A percentile compares a stretch with the other conserved stretches of the same genome.
phyloP scores from a whole-genome alignment of 2,113 vertebrate genomes.

The Spilogale gracilis region DNA sequence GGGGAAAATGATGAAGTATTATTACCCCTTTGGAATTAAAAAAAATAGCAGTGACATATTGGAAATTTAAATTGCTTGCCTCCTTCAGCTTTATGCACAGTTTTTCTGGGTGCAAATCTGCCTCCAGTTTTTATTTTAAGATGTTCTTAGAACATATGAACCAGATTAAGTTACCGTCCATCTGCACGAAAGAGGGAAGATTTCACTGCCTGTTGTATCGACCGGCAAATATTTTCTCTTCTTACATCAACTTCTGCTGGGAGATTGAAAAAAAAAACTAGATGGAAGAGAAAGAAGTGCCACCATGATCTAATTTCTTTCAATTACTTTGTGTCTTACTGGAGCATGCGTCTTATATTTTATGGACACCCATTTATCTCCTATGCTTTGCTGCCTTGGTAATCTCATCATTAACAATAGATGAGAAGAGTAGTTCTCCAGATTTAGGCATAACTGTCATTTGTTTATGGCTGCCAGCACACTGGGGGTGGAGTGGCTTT shows the following conservation, averaged over 20 bases:
- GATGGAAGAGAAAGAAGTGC: background rate
- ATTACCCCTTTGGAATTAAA: background rate
- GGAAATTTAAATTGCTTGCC: constrained; percentile 59
- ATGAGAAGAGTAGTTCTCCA: constrained; percentile 44
- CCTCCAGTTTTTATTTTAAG: constrained; percentile 72
- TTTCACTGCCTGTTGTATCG: constrained; percentile 17
- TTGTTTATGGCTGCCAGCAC: constrained; percentile 59
- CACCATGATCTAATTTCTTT: constrained; percentile 52
- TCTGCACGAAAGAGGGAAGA: constrained; percentile 25
- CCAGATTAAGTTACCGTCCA: constrained; percentile 27
- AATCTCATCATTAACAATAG: constrained; percentile 69
- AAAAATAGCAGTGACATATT: constrained; percentile 29
- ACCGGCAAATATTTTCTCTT: constrained; percentile 40
- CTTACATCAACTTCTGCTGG: constrained; percentile 40
- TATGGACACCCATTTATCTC: constrained; percentile 58
- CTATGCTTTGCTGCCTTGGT: constrained; percentile 61
- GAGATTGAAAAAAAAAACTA: background rate
- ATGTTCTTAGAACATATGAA: constrained; percentile 62
- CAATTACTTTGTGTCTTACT: constrained; percentile 50
- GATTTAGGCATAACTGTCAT: constrained; percentile 23
- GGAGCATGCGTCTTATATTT: constrained; percentile 18
- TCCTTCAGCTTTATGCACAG: constrained; percentile 1
- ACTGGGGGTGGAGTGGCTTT: constrained; percentile 47
- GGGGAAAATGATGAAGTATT: background rate
- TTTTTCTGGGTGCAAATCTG: constrained; percentile 39